A percentile compares a stretch with the other conserved stretches of the same genome.
phyloP scores from a whole-genome alignment of 2,113 vertebrate genomes.

The Pangasianodon gigas region DNA sequence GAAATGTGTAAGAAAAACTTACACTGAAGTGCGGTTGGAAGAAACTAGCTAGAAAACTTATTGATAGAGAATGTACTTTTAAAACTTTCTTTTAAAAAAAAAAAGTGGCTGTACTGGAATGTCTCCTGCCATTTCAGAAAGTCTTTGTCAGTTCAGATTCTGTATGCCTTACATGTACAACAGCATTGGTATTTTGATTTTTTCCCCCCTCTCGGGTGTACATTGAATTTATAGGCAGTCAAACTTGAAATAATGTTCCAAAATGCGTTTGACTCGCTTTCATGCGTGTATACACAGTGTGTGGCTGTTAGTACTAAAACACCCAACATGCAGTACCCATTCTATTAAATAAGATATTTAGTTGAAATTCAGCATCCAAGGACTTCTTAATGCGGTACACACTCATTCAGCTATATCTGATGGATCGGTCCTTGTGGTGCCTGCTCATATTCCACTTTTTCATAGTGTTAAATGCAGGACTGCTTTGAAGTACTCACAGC shows the following conservation, averaged over 20 bases:
- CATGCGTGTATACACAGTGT: conserved; percentile 13
- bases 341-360: background rate
- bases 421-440: background rate
- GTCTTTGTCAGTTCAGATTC: background rate
- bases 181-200: background rate
- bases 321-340: background rate
- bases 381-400: background rate
- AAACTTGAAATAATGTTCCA: background rate
- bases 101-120: background rate
- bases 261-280: conserved; percentile 9
- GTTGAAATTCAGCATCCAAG: background rate
- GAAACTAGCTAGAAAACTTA: background rate
- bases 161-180: background rate
- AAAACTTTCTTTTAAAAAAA: background rate
- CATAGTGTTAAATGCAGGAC: conserved; percentile 10
- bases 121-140: background rate
- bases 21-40: background rate
- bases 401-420: conserved; percentile 10
- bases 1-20: background rate
- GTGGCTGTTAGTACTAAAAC: background rate
- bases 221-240: conserved; percentile 10
- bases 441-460: background rate
- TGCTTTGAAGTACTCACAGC: background rate
- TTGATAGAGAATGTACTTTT: background rate
- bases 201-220: background rate